Conservation (phyloP, 2,113 vertebrate species). For the Mesoclemmys tuberculata region DNA sequence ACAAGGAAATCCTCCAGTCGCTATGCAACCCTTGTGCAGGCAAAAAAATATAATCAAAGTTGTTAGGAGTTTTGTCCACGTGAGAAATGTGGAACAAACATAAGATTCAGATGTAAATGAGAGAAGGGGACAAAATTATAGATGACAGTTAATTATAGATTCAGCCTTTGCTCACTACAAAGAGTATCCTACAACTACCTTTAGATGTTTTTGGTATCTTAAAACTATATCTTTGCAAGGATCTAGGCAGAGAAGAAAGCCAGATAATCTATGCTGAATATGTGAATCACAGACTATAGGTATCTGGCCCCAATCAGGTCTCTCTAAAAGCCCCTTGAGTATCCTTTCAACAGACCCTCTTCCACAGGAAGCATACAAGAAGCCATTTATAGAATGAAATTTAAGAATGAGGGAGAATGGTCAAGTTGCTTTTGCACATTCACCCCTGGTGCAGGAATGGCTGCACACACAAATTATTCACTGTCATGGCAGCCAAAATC, state of each 20-base stretch:
- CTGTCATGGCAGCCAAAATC: too few relatives aligned
- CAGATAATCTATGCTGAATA: neutral
- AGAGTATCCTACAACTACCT: neutral
- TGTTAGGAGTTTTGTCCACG: neutral
- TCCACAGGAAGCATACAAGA: neutral
- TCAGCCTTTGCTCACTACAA: neutral
- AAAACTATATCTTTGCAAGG: neutral
- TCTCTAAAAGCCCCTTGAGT: neutral
- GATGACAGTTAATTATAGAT: neutral
- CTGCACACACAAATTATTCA: neutral
- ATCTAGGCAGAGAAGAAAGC: neutral
- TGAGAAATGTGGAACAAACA: neutral
- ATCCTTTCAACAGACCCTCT: neutral
- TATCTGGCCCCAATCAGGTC: fast-evolving
- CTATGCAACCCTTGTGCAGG: neutral
- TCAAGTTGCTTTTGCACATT: neutral
- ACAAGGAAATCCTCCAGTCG: neutral
- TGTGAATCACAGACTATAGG: neutral
- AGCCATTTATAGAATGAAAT: neutral
- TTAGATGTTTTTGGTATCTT: neutral
- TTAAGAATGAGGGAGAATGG: neutral
- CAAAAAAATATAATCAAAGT: neutral
- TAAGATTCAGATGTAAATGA: fast-evolving
- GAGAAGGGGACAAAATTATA: neutral
- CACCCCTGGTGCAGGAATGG: neutral